Percentiles rank a stretch among this genome's conserved stretches.
Evolutionary conservation across 2,797 vertebrate species (phyloP).

Genomic region (Lepidocolaptes lacrymiger): DNA sequence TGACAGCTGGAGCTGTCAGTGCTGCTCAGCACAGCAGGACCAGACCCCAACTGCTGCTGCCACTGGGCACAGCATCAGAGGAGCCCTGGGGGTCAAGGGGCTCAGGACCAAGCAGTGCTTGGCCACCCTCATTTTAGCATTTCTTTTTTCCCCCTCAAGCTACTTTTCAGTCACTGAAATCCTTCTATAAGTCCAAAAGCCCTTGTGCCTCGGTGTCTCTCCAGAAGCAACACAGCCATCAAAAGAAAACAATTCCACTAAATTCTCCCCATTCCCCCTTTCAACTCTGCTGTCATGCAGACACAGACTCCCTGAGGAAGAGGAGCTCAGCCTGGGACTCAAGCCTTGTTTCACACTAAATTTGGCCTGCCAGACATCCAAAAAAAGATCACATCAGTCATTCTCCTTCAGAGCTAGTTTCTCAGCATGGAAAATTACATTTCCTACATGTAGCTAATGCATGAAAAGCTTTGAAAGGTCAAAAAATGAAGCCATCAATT

Average conservation of each 20-base stretch:
- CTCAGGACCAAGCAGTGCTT: neutral
- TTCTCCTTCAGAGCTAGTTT: neutral
- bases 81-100: neutral
- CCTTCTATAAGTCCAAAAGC: neutral
- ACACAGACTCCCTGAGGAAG: neutral
- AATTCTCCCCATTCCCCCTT: neutral
- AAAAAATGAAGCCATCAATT: constrained; percentile 31
- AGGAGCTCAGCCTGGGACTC: neutral
- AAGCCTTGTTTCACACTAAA: neutral
- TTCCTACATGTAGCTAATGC: neutral
- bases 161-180: neutral
- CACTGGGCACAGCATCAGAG: neutral
- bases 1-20: neutral
- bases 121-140: neutral
- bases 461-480: constrained; percentile 26
- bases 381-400: neutral
- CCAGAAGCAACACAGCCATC: neutral
- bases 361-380: neutral
- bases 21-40: neutral
- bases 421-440: neutral
- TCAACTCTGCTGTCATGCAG: neutral
- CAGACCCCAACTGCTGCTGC: neutral
- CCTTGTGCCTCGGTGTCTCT: neutral
- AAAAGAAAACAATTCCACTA: neutral
- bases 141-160: neutral